A percentile compares a stretch with the other conserved stretches of the same genome.
These are phyloP conservation scores for Acipenser ruthenus DNA, from an alignment of 2,797 vertebrate genomes.

Conservation along the genomic window DNA sequence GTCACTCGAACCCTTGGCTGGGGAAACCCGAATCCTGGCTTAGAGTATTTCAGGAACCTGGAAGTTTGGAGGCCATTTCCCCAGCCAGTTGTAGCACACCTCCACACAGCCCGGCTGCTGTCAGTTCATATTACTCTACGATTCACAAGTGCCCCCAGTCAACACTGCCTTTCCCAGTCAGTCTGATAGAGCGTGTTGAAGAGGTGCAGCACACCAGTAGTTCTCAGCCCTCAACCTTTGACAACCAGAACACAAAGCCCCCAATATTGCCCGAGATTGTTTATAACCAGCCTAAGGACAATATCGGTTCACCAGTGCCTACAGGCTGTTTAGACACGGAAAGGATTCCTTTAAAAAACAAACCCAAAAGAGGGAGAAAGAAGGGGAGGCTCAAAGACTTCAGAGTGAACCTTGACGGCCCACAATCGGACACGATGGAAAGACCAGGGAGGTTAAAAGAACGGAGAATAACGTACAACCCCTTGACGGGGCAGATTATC, in stretches of 20 bases:
- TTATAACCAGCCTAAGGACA: not conserved
- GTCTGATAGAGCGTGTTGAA: too few species aligned
- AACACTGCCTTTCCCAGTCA: too few species aligned
- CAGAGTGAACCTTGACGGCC: not conserved
- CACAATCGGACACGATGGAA: not conserved
- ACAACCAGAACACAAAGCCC: too few species aligned
- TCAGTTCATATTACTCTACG: not conserved
- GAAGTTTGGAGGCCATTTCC: not conserved
- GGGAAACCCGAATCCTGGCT: not conserved
- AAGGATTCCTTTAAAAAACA: not conserved
- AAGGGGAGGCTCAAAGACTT: not conserved
- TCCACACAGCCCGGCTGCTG: not conserved
- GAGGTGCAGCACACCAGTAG: too few species aligned
- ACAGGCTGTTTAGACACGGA: not conserved
- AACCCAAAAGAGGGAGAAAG: not conserved
- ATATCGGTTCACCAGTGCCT: not conserved
- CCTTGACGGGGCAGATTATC: not conserved
- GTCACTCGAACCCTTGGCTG: not conserved
- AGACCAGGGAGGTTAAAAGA: slow-evolving; percentile 1
- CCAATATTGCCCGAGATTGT: too few species aligned
- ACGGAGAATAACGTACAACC: slow-evolving; percentile 1
- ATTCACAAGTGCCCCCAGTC: not conserved
- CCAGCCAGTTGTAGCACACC: not conserved
- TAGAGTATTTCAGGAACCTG: not conserved
- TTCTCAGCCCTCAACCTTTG: too few species aligned